Evolutionary conservation across 2,888 invertebrate genomes (phyloP).

Genomic region (Augiades crinisus): DNA sequence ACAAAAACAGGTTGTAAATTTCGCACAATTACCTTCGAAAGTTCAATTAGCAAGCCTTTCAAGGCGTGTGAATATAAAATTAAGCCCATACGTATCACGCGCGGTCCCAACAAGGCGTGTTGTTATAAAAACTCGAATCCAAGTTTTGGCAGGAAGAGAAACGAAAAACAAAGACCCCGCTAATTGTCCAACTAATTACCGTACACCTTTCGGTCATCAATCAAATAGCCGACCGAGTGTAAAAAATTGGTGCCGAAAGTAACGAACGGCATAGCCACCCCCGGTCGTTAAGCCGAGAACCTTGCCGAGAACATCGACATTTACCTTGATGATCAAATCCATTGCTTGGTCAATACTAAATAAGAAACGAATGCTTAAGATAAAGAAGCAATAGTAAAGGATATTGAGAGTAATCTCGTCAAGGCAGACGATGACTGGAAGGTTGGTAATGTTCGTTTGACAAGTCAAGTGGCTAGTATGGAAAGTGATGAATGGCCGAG

Average conservation of each 20-base stretch:
- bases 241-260: slow-evolving; percentile 46
- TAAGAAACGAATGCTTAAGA: not conserved
- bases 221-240: slow-evolving; percentile 49
- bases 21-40: not conserved
- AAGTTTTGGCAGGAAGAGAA: slow-evolving; percentile 16
- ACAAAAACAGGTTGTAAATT: not conserved
- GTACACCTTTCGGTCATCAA: slow-evolving; percentile 57
- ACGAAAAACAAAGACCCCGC: slow-evolving; percentile 33
- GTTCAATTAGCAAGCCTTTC: slow-evolving; percentile 12
- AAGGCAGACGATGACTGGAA: slow-evolving; percentile 18
- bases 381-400: slow-evolving; percentile 5
- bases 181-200: slow-evolving; percentile 60
- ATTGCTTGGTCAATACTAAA: not conserved
- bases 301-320: not conserved
- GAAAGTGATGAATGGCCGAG: slow-evolving; percentile 44
- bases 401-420: slow-evolving; percentile 4
- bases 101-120: slow-evolving; percentile 7
- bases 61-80: slow-evolving; percentile 8
- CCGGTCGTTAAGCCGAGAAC: slow-evolving; percentile 39
- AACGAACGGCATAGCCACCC: slow-evolving; percentile 35
- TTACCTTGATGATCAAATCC: not conserved
- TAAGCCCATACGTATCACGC: not conserved
- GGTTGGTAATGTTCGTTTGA: slow-evolving; percentile 35
- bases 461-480: slow-evolving; percentile 44
- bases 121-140: slow-evolving; percentile 9